These are phyloP conservation scores for Cenopis cana DNA, from an alignment of 2,888 invertebrate genomes.

Conservation along the genomic window DNA sequence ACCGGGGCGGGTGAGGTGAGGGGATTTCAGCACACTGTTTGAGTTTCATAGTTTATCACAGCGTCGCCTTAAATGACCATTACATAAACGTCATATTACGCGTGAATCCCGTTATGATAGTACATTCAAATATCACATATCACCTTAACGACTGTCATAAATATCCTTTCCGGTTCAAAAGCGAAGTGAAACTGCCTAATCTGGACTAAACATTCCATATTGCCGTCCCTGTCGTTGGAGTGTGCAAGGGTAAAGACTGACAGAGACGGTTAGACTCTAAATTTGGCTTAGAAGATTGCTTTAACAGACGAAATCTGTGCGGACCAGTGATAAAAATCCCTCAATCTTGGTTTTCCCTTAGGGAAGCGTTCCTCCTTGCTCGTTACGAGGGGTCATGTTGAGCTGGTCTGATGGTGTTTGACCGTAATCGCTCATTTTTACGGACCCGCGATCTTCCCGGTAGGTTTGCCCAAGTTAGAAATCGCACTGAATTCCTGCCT, in stretches of 20 bases:
- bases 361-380: slow-evolving; percentile 17
- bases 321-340: slow-evolving; percentile 24
- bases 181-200: slow-evolving; percentile 18
- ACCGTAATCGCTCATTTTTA: slow-evolving; percentile 44
- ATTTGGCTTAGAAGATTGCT: slow-evolving; percentile 24
- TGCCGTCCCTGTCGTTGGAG: neutral
- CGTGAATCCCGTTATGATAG: slow-evolving; percentile 10
- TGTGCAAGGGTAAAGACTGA: neutral
- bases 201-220: neutral
- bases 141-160: slow-evolving; percentile 41
- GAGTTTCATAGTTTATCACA: no score
- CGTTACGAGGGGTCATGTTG: slow-evolving; percentile 27
- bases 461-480: slow-evolving; percentile 15
- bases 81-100: slow-evolving; percentile 19
- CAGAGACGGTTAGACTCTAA: neutral
- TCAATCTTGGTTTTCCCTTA: slow-evolving; percentile 2
- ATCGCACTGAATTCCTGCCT: slow-evolving; percentile 26
- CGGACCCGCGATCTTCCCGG: slow-evolving; percentile 30
- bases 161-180: slow-evolving; percentile 29
- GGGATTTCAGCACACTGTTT: no score
- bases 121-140: slow-evolving; percentile 45
- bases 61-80: slow-evolving; percentile 23
- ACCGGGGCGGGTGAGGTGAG: no score
- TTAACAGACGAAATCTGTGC: slow-evolving; percentile 30
- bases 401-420: slow-evolving; percentile 9